Base-by-base conservation (phyloP, 2,797 vertebrate species). In the Podarcis siculus region DNA sequence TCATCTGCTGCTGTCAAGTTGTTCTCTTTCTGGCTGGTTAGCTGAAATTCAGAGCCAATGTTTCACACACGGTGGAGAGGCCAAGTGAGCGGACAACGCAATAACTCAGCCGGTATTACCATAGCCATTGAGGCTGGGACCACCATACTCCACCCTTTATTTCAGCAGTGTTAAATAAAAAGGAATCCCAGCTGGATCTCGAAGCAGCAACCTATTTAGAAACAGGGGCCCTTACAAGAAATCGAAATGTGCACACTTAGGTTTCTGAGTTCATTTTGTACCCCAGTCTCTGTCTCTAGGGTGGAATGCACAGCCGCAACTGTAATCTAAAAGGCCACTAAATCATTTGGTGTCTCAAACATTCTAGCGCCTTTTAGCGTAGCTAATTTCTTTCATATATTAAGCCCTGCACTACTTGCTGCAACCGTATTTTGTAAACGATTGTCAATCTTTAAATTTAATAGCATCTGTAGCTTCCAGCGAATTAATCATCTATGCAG, bases 321-420 rank as follows among this genome's bases (percentile, higher is more conserved):
- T 87, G 69, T 89, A 72, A 79, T 91, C 93, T 92, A 83, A 94
- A 95, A 91, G 91, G 92, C 87, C 92, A 94, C 92, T 94, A 95
- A 94, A 95, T 94, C 92, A 94, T 93, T 90, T 89, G 87, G 92
- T 0, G 0, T 64, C 87, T 92, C 91, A 93, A 84, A 90, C 90
- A 76, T 87, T 88, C 89, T 92, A 90, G 95, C 91, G 92, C 89
- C 93, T 95, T 93, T 95, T 91, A 94, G 89, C 82, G 86, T 94
- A 91, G 45, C 91, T 94, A 94, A 90, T 94, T 89, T 95, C 85
- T 88, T 83, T 73, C 73, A 90, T 79, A 91, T 90, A 92, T 91
- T 80, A 93, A 95, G 85, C 10, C 83, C 91, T 83, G 45, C 82
- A 42, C 13, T 64, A 82, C 61, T 91, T 95, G 91, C 87, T 75